Evolutionary conservation across 2,797 vertebrate genomes (phyloP).

Genomic region (Octomys mimax): DNA sequence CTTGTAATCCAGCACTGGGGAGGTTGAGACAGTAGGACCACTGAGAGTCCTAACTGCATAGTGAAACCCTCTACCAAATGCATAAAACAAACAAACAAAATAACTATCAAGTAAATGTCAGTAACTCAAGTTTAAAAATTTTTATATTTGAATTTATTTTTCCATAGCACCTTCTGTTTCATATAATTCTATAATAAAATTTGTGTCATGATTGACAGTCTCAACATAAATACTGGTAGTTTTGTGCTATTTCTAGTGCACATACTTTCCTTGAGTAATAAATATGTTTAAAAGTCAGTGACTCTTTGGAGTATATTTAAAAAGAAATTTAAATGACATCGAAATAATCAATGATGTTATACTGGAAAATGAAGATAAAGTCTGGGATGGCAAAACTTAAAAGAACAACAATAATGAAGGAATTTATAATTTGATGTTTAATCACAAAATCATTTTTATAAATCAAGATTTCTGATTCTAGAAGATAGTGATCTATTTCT

Average conservation of each 20-base stretch:
- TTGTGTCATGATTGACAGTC: background rate
- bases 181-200: background rate
- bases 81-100: too few relatives aligned
- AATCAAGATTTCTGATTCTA: background rate
- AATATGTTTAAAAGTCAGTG: background rate
- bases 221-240: background rate
- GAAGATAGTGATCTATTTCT: background rate
- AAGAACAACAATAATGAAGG: background rate
- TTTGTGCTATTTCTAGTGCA: background rate
- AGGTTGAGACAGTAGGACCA: too few relatives aligned
- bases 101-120: background rate
- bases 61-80: too few relatives aligned
- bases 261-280: background rate
- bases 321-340: slow-evolving; percentile 24
- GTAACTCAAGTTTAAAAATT: background rate
- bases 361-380: background rate
- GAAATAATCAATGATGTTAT: background rate
- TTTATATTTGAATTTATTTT: background rate
- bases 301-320: background rate
- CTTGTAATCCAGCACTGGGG: too few relatives aligned
- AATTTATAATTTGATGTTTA: background rate
- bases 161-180: background rate
- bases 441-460: background rate
- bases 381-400: background rate
- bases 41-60: too few relatives aligned